phyloP scores from a whole-genome alignment of 1,140 invertebrate genomes.

The Trachelipus rathkii region DNA sequence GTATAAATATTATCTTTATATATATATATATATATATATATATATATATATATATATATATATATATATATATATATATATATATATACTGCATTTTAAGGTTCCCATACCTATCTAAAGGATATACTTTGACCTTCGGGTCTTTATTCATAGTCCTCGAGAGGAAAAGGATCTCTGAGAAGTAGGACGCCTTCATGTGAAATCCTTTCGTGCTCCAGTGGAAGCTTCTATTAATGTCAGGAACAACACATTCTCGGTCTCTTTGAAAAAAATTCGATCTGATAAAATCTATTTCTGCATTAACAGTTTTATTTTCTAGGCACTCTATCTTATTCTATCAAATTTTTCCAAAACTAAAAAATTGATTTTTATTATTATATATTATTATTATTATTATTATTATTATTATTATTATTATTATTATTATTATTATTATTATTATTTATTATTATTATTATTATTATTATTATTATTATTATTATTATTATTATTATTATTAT shows the following conservation, averaged over 20 bases:
- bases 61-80: too few species aligned
- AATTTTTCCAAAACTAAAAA: too few species aligned
- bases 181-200: neutral
- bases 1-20: neutral
- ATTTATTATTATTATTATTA: too few species aligned
- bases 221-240: neutral
- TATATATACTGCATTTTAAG: neutral
- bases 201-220: constrained; percentile 5
- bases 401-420: too few species aligned
- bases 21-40: constrained; percentile 13
- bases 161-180: neutral
- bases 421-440: too few species aligned
- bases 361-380: too few species aligned
- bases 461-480: too few species aligned
- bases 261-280: neutral
- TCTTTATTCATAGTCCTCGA: constrained; percentile 7
- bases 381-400: too few species aligned
- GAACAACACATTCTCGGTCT: neutral
- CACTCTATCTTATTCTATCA: too few species aligned
- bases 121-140: neutral
- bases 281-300: too few species aligned
- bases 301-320: too few species aligned
- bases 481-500: too few species aligned
- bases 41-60: constrained; percentile 14
- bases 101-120: neutral